These are phyloP conservation scores for Cydia splendana DNA, from an alignment of 1,140 invertebrate species.

Conservation along the genomic window DNA sequence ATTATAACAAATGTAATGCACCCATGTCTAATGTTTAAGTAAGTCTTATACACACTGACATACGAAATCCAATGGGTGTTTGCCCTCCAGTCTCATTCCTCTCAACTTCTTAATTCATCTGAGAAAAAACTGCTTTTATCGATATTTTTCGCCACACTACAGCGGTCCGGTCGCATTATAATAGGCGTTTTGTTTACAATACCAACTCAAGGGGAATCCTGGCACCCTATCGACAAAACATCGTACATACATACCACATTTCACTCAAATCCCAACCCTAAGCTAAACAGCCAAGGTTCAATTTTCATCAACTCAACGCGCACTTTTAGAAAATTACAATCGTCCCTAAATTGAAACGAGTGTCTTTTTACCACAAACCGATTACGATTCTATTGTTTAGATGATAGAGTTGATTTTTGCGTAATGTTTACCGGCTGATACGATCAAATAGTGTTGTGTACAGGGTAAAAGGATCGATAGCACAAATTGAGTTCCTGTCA, in stretches of 20 bases:
- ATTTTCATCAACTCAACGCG: constrained; percentile 34
- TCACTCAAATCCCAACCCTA: constrained; percentile 45
- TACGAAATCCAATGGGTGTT: too few species aligned
- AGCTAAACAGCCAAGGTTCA: constrained; percentile 33
- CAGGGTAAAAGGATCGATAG: constrained; percentile 56
- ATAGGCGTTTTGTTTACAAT: constrained; percentile 76
- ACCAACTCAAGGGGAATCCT: constrained; percentile 66
- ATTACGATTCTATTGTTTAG: constrained; percentile 37
- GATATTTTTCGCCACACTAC: constrained; percentile 49
- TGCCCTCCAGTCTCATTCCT: too few species aligned
- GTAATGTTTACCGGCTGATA: not conserved
- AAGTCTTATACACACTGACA: too few species aligned
- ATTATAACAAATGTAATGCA: too few species aligned
- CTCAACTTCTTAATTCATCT: not conserved
- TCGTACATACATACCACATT: constrained; percentile 34
- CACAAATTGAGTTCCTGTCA: constrained; percentile 57
- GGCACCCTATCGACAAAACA: constrained; percentile 40
- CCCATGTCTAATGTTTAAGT: too few species aligned
- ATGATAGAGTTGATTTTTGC: constrained; percentile 33
- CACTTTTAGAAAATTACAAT: constrained; percentile 35
- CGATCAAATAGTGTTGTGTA: constrained; percentile 31
- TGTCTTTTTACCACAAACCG: constrained; percentile 17
- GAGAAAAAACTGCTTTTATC: not conserved
- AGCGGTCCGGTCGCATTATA: constrained; percentile 60
- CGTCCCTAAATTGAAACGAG: constrained; percentile 36